A percentile compares a stretch with the other conserved stretches of the same genome.
phyloP scores from a whole-genome alignment of 30 jellyfish, hydroid and myxozoan species.

The Aurelia aurita region DNA sequence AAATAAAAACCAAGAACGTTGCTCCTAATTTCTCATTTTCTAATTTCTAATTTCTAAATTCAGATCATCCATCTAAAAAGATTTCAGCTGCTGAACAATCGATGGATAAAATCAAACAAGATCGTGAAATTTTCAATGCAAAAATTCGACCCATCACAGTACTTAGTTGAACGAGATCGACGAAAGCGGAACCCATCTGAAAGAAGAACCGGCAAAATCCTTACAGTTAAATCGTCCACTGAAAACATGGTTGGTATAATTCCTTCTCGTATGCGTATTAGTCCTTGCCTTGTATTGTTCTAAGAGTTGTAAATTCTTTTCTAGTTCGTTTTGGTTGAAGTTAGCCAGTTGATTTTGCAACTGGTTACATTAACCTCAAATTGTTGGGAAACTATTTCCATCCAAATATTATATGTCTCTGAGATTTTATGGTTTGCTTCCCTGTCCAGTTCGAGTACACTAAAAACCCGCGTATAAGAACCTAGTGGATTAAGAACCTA shows the following conservation, averaged over 20 bases:
- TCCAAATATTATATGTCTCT: too few relatives aligned
- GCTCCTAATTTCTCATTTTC: too few relatives aligned
- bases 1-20: too few relatives aligned
- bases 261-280: background rate
- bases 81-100: conserved; percentile 88
- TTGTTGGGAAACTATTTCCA: too few relatives aligned
- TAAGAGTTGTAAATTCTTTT: background rate
- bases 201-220: conserved; percentile 28
- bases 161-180: conserved; percentile 70
- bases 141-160: conserved; percentile 77
- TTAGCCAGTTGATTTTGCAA: too few relatives aligned
- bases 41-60: background rate
- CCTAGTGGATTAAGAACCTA: too few relatives aligned
- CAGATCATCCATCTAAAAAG: conserved; percentile 92
- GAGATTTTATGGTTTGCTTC: too few relatives aligned
- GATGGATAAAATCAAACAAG: conserved; percentile 94
- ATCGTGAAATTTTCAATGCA: conserved; percentile 81
- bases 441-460: too few relatives aligned
- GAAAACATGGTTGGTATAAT: conserved; percentile 27
- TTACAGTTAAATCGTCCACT: conserved; percentile 29
- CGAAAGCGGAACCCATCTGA: conserved; percentile 59
- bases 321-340: too few relatives aligned
- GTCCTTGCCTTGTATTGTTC: background rate
- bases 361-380: too few relatives aligned
- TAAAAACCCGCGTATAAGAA: too few relatives aligned